Evolutionary conservation across 2,113 vertebrate species (phyloP), one percentile per base, ranked within the genome.

Genomic region (Erythrocebus patas): DNA sequence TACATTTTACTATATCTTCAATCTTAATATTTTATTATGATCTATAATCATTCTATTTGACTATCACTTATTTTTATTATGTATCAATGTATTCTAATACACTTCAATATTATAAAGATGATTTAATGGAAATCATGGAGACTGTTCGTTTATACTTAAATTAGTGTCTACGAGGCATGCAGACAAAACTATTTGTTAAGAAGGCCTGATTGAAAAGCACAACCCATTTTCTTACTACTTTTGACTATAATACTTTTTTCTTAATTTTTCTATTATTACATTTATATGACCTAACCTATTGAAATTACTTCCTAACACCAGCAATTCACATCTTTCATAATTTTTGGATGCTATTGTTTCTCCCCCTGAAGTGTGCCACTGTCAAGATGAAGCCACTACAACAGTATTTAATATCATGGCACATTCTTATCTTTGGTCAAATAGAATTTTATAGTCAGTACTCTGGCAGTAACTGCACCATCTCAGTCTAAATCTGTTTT

Each of bases 351-450:
- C 11, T 75, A 48, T 78, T 16, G 16, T 91, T 32, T 4, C 8
- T 32, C 18, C 27, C 22, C 80, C 22, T 5, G 68, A 68, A 70
- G 8, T 52, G 3, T 4, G 8, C 35, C 11, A 7, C 32, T 27
- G 25, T 25, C 14, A 40, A 18, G 14, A 20, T 12, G 25, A 13
- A 20, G 4, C 22, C 38, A 38, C 4, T 14, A 27, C 13, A 8
- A 4, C 9, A 32, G 9, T n/a, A 8, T 16, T 32, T 4, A 1
- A 0, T 2, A 35, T 17, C n/a, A 8, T 5, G 11, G 12, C 30
- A 1, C 43, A 11, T 22, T 16, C 38, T 14, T 23, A 27, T 61
- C 35, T 20, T 20, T 3, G 17, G 27, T 22, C 43, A 27, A n/a
- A 32, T 2, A 22, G 30, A 17, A 55, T 66, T 30, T 40, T 55